These are phyloP conservation scores for Drosophila austrosaltans DNA, from an alignment of 2,888 invertebrate genomes.

Conservation along the genomic window DNA sequence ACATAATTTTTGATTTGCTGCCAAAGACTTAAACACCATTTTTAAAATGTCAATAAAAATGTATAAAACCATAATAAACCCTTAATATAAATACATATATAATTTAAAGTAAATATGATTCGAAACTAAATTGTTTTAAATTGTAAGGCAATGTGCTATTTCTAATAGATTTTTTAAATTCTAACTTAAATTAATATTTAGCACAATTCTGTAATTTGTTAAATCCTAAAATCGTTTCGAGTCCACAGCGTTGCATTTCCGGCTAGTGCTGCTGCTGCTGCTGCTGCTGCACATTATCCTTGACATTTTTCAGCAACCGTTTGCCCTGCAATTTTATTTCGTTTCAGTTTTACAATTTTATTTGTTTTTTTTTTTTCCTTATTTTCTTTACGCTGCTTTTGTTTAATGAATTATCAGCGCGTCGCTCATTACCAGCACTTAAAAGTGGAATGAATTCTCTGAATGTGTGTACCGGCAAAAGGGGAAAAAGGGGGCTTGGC, in stretches of 20 bases:
- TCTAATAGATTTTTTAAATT: not conserved
- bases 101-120: too few species aligned
- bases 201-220: constrained; percentile 3
- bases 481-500: not conserved
- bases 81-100: too few species aligned
- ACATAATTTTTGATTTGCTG: too few species aligned
- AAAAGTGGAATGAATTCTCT: constrained; percentile 14
- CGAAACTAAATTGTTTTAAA: not conserved
- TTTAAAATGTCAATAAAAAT: too few species aligned
- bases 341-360: constrained; percentile 22
- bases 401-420: constrained; percentile 59
- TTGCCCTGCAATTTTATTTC: constrained; percentile 48
- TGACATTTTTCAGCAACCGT: constrained; percentile 63
- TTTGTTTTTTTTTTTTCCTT: constrained; percentile 16
- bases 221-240: constrained; percentile 27
- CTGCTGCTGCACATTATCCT: constrained; percentile 57
- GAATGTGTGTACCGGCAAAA: constrained; percentile 6
- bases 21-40: too few species aligned
- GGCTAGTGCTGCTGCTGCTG: constrained; percentile 39
- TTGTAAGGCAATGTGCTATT: not conserved
- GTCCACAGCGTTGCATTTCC: constrained; percentile 37
- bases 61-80: too few species aligned
- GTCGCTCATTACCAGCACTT: constrained; percentile 65
- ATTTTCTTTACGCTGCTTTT: constrained; percentile 38
- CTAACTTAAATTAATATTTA: not conserved